Conservation (phyloP, 2,113 vertebrate species). For the Salminus brasiliensis region DNA sequence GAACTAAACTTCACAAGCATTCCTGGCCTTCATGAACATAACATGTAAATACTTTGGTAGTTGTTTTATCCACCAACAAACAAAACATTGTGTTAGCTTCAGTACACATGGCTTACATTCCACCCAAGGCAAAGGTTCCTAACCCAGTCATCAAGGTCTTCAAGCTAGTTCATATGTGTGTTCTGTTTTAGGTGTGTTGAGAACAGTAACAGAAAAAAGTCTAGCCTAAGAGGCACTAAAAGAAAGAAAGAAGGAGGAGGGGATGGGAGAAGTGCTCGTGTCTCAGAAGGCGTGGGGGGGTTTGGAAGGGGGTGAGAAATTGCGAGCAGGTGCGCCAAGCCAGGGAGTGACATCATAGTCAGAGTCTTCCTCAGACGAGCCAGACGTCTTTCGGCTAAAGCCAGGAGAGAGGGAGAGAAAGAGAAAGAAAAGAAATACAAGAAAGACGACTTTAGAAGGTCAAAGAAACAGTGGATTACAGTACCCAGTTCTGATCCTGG, state of each 20-base stretch:
- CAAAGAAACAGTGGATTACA: background rate
- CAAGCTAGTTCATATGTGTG: background rate
- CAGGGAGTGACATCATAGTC: slow-evolving; percentile 65
- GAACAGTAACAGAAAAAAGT: background rate
- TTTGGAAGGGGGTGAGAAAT: slow-evolving; percentile 62
- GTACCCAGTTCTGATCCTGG: background rate
- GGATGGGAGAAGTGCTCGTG: background rate
- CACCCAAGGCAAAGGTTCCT: background rate
- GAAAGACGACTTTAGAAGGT: background rate
- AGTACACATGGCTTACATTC: background rate
- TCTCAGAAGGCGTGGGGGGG: slow-evolving; percentile 52
- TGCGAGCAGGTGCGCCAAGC: slow-evolving; percentile 52
- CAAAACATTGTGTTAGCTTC: background rate
- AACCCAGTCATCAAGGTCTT: background rate
- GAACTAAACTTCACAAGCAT: too few species aligned
- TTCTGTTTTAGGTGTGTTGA: background rate
- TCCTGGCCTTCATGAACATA: too few species aligned
- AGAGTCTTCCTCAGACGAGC: slow-evolving; percentile 75
- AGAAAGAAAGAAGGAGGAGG: background rate
- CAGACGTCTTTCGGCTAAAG: slow-evolving; percentile 71
- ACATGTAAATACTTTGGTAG: too few species aligned
- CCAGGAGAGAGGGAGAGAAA: background rate
- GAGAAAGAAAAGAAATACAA: slow-evolving; percentile 32
- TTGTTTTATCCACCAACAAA: too few species aligned
- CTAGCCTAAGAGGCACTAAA: background rate